Evolutionary conservation across 2,888 invertebrate species (phyloP).

Genomic region (Cosmopolites sordidus): DNA sequence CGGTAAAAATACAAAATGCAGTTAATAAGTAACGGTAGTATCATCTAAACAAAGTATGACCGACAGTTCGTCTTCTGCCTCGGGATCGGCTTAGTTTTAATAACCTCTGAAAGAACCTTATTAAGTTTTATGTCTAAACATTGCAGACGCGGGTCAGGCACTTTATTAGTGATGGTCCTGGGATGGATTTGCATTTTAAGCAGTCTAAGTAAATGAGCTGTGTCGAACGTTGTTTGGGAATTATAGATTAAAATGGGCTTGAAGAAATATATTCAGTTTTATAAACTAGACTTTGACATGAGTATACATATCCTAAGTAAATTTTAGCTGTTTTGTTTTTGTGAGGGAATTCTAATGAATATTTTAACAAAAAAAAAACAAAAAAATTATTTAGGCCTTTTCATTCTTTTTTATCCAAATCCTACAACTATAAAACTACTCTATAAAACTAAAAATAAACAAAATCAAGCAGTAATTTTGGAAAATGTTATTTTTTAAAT

Average conservation of each 20-base stretch:
- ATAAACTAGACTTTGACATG: neutral
- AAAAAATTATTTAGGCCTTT: too few relatives aligned
- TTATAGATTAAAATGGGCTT: conserved; percentile 19
- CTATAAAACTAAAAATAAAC: too few relatives aligned
- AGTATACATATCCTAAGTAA: too few relatives aligned
- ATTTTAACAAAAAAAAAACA: too few relatives aligned
- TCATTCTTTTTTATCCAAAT: too few relatives aligned
- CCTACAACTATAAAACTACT: too few relatives aligned
- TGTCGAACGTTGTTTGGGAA: conserved; percentile 17
- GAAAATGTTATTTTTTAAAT: too few relatives aligned
- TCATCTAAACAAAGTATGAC: neutral
- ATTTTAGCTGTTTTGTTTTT: too few relatives aligned
- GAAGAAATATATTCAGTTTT: conserved; percentile 5
- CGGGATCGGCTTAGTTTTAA: conserved; percentile 13
- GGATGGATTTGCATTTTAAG: conserved; percentile 24
- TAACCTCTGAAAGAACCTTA: conserved; percentile 18
- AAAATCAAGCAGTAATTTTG: too few relatives aligned
- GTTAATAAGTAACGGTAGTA: neutral
- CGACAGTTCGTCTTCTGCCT: neutral
- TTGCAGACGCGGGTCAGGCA: conserved; percentile 21
- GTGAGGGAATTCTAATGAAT: too few relatives aligned
- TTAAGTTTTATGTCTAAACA: conserved; percentile 19
- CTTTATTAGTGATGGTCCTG: conserved; percentile 23
- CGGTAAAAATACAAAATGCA: neutral
- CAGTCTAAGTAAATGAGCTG: conserved; percentile 19